Evolutionary conservation across 2,797 vertebrate species (phyloP).

Genomic region (Anableps anableps): DNA sequence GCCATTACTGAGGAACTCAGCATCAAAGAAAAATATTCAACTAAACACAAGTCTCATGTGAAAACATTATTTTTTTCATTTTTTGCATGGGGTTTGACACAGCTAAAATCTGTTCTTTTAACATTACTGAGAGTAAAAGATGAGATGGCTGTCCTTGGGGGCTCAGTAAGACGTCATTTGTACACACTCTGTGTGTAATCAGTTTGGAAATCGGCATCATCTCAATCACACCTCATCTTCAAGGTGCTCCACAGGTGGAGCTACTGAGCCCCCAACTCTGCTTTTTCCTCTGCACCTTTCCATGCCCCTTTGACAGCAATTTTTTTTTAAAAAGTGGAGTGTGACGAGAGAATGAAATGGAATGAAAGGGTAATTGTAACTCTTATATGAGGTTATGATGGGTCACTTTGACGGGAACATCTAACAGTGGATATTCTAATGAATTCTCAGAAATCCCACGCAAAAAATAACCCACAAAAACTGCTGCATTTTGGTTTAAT

Average conservation of each 20-base stretch:
- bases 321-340: slow-evolving; percentile 48
- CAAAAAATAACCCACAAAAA: neutral
- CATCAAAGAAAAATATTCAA: slow-evolving; percentile 18
- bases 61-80: slow-evolving; percentile 8
- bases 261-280: slow-evolving; percentile 12
- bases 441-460: slow-evolving; percentile 15
- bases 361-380: slow-evolving; percentile 37
- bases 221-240: slow-evolving; percentile 41
- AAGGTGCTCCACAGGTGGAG: slow-evolving; percentile 34
- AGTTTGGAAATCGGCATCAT: slow-evolving; percentile 39
- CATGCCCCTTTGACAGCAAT: slow-evolving; percentile 37
- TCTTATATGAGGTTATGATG: slow-evolving; percentile 14
- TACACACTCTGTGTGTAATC: slow-evolving; percentile 36
- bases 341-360: slow-evolving; percentile 24
- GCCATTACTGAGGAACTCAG: slow-evolving; percentile 1
- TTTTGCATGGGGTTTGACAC: slow-evolving; percentile 6
- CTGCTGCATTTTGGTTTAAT: slow-evolving; percentile 38
- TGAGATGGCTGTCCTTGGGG: slow-evolving; percentile 34
- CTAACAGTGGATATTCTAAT: slow-evolving; percentile 34
- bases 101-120: neutral
- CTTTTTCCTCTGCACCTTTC: slow-evolving; percentile 2
- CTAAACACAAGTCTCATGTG: slow-evolving; percentile 8
- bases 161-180: slow-evolving; percentile 17
- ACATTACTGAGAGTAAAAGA: slow-evolving; percentile 17
- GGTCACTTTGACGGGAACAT: slow-evolving; percentile 41